Evolutionary conservation across 2,113 vertebrate genomes (phyloP), one percentile per base, ranked within the genome.

Genomic region (Ranitomeya variabilis): DNA sequence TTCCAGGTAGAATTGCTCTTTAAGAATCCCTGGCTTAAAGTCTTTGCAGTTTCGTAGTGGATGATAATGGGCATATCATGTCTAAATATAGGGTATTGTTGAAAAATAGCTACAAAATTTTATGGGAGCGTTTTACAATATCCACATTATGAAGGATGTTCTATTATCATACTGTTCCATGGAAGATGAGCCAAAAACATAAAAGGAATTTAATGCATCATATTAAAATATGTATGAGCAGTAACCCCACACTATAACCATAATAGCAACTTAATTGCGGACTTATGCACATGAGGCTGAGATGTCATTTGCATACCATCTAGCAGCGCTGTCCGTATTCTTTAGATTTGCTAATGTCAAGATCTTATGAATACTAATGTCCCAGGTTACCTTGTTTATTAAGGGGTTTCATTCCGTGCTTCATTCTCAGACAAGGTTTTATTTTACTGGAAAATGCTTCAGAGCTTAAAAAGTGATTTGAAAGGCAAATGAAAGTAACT

Each of bases 211-310:
- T 54, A 80, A 87, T 79, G 85, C 57, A 55, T 55, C 45, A 52
- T 87, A 87, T 87, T 87, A 79, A 87, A 87, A 87, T 87, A 87
- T 87, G 85, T 77, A 87, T 87, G 74, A 87, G 85, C 60, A 4
- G 59, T 87, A 87, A 80, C 85, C 76, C 57, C 71, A 26, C 37
- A 84, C 85, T 52, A 79, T 79, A 67, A 13, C 31, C 85, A 80
- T 62, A 77, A 87, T 79, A 66, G 80, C 85, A 79, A 52, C 76
- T 79, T 87, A 87, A 79, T 87, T 87, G 85, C 74, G 59, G 76
- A 67, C 85, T 79, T 87, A 87, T 79, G 85, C 85, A 87, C 76
- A 67, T 87, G 85, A 79, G 85, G 62, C 60, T 26, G 7, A 55
- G 62, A 67, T 87, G 76, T 62, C 37, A 87, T 87, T 87, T 87